phyloP scores from a whole-genome alignment of 2,888 invertebrate genomes.

The Stenodera caucasica region DNA sequence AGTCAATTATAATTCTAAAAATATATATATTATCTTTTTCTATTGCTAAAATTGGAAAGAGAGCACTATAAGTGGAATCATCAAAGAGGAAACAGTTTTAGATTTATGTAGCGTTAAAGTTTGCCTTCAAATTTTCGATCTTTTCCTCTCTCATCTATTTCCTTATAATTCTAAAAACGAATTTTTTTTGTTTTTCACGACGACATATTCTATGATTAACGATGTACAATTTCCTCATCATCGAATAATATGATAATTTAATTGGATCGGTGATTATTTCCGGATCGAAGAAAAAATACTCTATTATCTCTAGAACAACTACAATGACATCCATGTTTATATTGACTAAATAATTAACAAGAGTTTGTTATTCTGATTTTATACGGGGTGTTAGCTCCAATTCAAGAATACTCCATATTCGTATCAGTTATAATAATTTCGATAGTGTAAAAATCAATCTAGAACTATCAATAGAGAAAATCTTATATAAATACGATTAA shows the following conservation, averaged over 20 bases:
- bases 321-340: too few relatives aligned
- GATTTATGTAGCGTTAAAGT: constrained; percentile 8
- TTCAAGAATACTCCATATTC: too few relatives aligned
- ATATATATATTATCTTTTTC: background rate
- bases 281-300: background rate
- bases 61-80: background rate
- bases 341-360: too few relatives aligned
- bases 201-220: constrained; percentile 4
- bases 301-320: too few relatives aligned
- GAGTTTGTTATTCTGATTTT: too few relatives aligned
- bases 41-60: background rate
- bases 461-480: too few relatives aligned
- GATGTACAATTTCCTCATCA: background rate
- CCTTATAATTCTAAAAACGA: too few relatives aligned
- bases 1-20: too few relatives aligned
- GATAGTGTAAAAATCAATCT: too few relatives aligned
- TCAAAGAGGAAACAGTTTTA: background rate
- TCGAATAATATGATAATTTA: background rate
- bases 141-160: background rate
- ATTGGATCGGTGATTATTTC: constrained; percentile 1
- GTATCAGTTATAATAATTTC: too few relatives aligned
- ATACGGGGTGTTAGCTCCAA: too few relatives aligned
- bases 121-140: background rate
- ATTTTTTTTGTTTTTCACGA: background rate
- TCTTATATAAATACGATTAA: background rate